Evolutionary conservation across 2,888 invertebrate species (phyloP).

Genomic region (Eupithecia subfuscata): DNA sequence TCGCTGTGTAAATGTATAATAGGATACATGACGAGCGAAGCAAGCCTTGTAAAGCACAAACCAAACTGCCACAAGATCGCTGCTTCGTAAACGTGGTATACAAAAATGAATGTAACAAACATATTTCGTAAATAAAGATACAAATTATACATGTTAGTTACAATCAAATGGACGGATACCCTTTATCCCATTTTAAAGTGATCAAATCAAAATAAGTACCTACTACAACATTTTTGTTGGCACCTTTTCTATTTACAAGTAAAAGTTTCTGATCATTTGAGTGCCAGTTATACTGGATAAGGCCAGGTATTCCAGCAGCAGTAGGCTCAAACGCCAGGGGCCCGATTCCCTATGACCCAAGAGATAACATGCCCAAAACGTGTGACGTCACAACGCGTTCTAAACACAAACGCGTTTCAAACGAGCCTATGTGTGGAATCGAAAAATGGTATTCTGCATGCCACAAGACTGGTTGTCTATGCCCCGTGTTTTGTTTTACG

Average conservation of each 20-base stretch:
- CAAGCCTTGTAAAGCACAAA: neutral
- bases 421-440: too few species aligned
- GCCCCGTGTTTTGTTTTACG: too few species aligned
- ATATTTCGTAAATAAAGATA: constrained; percentile 17
- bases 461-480: too few species aligned
- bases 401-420: too few species aligned
- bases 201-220: constrained; percentile 36
- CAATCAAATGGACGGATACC: constrained; percentile 64
- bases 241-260: constrained; percentile 19
- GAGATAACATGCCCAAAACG: too few species aligned
- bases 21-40: neutral
- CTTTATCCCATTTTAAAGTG: constrained; percentile 44
- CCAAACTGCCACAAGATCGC: neutral
- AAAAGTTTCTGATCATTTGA: neutral
- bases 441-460: too few species aligned
- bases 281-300: neutral
- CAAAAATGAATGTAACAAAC: neutral
- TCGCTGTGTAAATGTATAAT: neutral
- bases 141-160: constrained; percentile 32
- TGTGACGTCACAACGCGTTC: too few species aligned
- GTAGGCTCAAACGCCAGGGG: too few species aligned
- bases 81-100: neutral
- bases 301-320: too few species aligned
- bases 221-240: constrained; percentile 25
- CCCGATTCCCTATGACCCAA: too few species aligned